Base-by-base conservation (phyloP, 2,888 invertebrate species). In the Eledona agricola region DNA sequence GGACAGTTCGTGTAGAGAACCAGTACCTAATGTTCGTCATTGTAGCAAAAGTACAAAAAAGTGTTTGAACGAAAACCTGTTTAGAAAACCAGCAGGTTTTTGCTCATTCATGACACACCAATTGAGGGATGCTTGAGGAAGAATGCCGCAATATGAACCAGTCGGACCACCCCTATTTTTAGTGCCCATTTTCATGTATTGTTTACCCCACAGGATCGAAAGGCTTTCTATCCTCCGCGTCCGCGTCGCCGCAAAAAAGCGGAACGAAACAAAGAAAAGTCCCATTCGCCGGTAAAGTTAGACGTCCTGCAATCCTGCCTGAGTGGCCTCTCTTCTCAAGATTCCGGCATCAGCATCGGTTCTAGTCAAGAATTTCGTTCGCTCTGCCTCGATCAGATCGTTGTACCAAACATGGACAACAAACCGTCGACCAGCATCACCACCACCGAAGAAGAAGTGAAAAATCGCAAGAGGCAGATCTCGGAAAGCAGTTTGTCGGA, bases 201-300 rank as follows among this genome's bases (percentile, higher is more conserved):
- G 45, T 62, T 63, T 62, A 55, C 57, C 59, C 51, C 52, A 57
- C 78, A 87, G 87, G 81, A 82, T 62, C 81, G 86, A 69, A 87
- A 86, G 74, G 83, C 79, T 65, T 82, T 83, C 71, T 86, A 85
- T 76, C 87, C 87, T 16, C 86, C 86, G 37, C 79, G 86, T 42
- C 86, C 87, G 74, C 62, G 78, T 77, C 59, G 72, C 58, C 60
- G 59, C 47, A 57, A 53, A 52, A 70, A 63, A 43, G 58, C 59
- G 31, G 66, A 64, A 40, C 50, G 38, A 25, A 62, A 46, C 28
- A 65, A 59, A 40, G 34, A 34, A 12, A 23, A 15, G 13, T 4
- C 47, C n/a, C 17, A 17, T 19, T 17, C 47, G 4, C 77, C 59
- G 34, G 71, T 71, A 15, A 70, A 73, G 58, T 54, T 70, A 54